A percentile compares a stretch with the other conserved stretches of the same genome.
phyloP scores from a whole-genome alignment of 2,797 vertebrate species.

The Rhincodon typus region DNA sequence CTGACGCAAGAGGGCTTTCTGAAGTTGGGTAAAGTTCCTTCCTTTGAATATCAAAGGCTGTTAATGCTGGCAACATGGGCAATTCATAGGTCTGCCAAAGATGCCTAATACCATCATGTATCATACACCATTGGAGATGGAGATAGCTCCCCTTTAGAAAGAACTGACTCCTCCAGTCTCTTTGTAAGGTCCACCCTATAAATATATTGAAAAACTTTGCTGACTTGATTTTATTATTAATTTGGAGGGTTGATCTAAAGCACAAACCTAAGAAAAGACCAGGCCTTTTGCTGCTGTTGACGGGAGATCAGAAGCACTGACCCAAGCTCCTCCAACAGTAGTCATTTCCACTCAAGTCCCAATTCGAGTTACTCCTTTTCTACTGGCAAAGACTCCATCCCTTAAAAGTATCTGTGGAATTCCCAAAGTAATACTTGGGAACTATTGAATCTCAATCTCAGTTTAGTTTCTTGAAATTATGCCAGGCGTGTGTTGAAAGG shows the following conservation, averaged over 20 bases:
- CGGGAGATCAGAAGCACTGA: not conserved
- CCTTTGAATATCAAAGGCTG: not conserved
- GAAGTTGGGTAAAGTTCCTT: not conserved
- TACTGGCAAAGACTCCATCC: not conserved
- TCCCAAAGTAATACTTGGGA: not conserved
- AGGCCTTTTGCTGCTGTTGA: not conserved
- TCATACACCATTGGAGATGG: no score
- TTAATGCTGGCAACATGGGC: not conserved
- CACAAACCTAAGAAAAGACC: not conserved
- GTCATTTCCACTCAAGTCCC: not conserved
- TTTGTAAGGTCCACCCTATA: not conserved
- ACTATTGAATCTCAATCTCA: no score
- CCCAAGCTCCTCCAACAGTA: not conserved
- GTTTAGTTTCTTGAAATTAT: not conserved
- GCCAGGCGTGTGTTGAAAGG: not conserved
- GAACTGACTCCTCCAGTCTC: not conserved
- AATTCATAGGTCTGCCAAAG: not conserved
- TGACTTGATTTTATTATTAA: not conserved
- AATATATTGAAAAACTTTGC: not conserved
- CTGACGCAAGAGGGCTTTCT: not conserved
- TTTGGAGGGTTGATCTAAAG: not conserved
- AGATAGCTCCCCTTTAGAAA: not conserved
- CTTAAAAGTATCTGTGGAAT: not conserved
- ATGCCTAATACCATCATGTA: no score
- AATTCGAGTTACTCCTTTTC: no score